Percentiles rank a stretch among this genome's conserved stretches.
Evolutionary conservation across 2,888 invertebrate species (phyloP).

Genomic region (Pseudococcus viburni): DNA sequence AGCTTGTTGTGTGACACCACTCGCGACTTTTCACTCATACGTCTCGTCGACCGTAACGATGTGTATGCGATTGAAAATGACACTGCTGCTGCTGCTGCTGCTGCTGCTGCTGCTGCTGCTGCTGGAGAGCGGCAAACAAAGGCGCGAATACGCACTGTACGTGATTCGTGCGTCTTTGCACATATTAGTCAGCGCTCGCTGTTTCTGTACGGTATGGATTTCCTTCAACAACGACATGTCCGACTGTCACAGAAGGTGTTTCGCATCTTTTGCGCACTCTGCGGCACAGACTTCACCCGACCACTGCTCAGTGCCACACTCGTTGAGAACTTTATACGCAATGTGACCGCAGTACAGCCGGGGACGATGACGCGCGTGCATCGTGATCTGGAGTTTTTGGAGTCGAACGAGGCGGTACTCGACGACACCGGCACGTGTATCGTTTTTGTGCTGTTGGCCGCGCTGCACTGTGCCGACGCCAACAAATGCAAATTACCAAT

Average conservation of each 20-base stretch:
- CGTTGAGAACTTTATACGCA: background rate
- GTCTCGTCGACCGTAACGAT: background rate
- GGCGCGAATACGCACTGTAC: no score
- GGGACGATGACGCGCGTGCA: no score
- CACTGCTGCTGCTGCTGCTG: no score
- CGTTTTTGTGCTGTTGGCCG: background rate
- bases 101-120: no score
- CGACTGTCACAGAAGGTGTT: background rate
- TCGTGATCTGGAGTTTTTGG: background rate
- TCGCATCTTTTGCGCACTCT: background rate
- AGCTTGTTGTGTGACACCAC: no score
- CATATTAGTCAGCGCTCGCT: background rate
- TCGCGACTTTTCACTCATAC: no score
- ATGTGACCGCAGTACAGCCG: no score
- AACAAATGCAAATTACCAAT: background rate
- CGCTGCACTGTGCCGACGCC: background rate
- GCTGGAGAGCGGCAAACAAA: no score
- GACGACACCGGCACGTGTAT: background rate
- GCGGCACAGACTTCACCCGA: constrained; percentile 32
- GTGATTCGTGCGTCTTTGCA: background rate
- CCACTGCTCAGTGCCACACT: background rate
- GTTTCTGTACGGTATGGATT: constrained; percentile 23
- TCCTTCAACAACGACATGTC: background rate
- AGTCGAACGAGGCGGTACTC: background rate
- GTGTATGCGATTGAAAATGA: background rate